Evolutionary conservation across 2,113 vertebrate genomes (phyloP), one percentile per base, ranked within the genome.

Genomic region (Candoia aspera): DNA sequence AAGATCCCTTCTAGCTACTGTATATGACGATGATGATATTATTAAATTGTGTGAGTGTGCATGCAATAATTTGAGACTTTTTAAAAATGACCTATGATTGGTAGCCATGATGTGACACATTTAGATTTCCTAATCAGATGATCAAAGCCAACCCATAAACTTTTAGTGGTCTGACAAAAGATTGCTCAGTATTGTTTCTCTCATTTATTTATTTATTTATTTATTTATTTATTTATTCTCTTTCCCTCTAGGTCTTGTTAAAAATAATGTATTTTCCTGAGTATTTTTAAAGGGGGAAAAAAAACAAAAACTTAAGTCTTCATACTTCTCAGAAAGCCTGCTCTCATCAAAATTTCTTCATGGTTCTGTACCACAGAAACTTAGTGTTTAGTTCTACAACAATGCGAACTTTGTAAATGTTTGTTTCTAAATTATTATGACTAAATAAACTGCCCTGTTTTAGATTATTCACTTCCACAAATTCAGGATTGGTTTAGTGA

Each of bases 321-420:
- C 68, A 24, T 8, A 90, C 8, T 86, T 59, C 23, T 68, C 10
- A 19, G 59, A 91, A 46, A 92, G 55, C 29, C 57, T 1, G 58
- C 73, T 88, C 84, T 96, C 59, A 10, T 89, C 68, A 86, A 87
- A 73, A 23, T 88, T 8, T 55, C 6, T 79, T 90, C 12, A 92
- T 64, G 0, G 1, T 94, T 94, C 90, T 84, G 12, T 24, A 29
- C 68, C 59, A 46, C n/a, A 88, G 57, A 64, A 64, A 49, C 37
- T 91, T 13, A 17, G 89, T 21, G 29, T 86, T 90, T 87, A 0
- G 1, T 92, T 93, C 57, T 90, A 2, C 46, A 94, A 84, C 88
- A 6, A 64, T 49, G 12, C 59, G 53, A 23, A 59, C 58, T 85
- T 85, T 33, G 24, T 42, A 49, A 64, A 64, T 8, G 26, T 89